Evolutionary conservation across 2,888 invertebrate species (phyloP), one percentile per base, ranked within the genome.

Genomic region (Smittia aterrima): DNA sequence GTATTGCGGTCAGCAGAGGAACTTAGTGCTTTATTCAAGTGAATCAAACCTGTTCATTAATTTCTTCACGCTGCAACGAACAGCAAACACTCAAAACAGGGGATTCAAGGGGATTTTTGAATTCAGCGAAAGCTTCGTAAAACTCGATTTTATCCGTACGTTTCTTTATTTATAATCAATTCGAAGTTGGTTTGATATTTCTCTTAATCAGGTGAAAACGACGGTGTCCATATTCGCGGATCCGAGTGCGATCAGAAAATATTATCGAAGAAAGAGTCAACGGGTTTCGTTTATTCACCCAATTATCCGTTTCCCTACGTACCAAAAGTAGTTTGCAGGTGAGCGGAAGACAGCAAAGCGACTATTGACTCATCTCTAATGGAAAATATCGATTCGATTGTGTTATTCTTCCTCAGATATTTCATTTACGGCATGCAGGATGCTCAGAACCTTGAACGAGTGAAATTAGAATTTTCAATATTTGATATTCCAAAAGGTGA

Each of bases 171-270:
- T 3, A n/a, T 38, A 38, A 38, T 38, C 38, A 11, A 38, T n/a
- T 38, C 11, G 18, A 53, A 16, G 18, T 16, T 53, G 13, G 3
- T 4, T 53, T 53, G 13, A n/a, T n/a, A n/a, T 53, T 7, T 13
- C 53, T 16, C 13, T 53, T 13, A 53, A 53, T 38, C 93, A 86
- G 92, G 91, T 84, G 92, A 92, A 86, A 92, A 93, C 85, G 93
- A 93, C 82, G 95, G 95, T 78, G 92, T 93, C 86, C 96, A 97
- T 85, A 95, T 97, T 82, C 89, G 93, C 82, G 97, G 97, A 81
- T 95, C 96, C 78, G 98, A 99, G 86, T 99, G 99, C 86, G 98
- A 99, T 86, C 96, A 97, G 85, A 93, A 96, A 85, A 96, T 98
- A 81, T 88, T 96, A 79, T 96, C 96, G 84, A 91, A 90, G 84